phyloP scores from a whole-genome alignment of 2,888 invertebrate species.

The Clostera curtula region DNA sequence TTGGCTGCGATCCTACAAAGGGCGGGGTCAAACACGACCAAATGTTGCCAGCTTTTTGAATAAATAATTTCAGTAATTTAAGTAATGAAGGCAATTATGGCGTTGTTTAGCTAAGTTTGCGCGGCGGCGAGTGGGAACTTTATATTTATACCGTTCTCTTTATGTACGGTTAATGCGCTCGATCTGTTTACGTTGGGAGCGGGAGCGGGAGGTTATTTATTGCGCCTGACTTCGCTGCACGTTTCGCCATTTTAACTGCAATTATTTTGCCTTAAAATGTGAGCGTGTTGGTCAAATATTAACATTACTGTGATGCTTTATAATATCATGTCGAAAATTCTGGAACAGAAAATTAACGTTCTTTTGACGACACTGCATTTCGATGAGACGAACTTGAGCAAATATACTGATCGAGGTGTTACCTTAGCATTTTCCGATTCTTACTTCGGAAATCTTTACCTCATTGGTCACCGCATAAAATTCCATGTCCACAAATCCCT shows the following conservation, averaged over 20 bases:
- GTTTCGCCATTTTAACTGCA: conserved; percentile 68
- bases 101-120: conserved; percentile 76
- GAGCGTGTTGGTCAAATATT: conserved; percentile 64
- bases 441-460: conserved; percentile 5
- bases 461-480: background rate
- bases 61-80: conserved; percentile 76
- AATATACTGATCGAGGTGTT: no score
- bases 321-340: no score
- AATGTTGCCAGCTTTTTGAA: conserved; percentile 76
- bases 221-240: conserved; percentile 61
- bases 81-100: conserved; percentile 76
- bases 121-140: conserved; percentile 71
- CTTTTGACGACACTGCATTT: no score
- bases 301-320: no score
- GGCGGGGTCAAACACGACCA: conserved; percentile 51
- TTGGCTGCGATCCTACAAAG: conserved; percentile 38
- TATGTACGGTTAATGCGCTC: conserved; percentile 74
- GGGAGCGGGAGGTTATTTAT: conserved; percentile 58
- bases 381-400: no score
- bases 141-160: conserved; percentile 74
- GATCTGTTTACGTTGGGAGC: conserved; percentile 71
- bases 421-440: no score
- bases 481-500: conserved; percentile 11
- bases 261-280: conserved; percentile 64
- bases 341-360: no score